These are phyloP conservation scores for Coleophora deauratella DNA, from an alignment of 2,888 invertebrate species.

Conservation along the genomic window DNA sequence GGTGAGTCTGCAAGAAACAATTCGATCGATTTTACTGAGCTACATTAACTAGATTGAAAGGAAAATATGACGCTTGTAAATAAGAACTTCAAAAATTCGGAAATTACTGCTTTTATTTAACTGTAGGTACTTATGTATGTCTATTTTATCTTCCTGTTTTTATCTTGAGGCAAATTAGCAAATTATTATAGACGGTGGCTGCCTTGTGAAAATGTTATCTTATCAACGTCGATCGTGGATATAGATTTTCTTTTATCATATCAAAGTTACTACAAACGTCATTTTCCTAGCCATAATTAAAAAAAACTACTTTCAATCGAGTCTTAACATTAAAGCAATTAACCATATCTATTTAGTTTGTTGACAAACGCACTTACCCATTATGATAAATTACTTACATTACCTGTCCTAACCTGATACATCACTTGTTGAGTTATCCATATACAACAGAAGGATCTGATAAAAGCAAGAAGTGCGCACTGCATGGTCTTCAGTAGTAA, in stretches of 20 bases:
- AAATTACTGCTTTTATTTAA: no score
- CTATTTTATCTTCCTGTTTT: no score
- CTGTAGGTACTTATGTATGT: no score
- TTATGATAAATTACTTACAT: constrained; percentile 13
- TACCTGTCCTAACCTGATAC: no score
- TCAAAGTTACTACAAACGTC: no score
- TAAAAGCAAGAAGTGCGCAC: constrained; percentile 22
- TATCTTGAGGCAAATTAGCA: no score
- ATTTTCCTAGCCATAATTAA: not conserved
- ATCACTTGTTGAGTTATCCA: not conserved
- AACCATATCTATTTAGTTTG: constrained; percentile 7
- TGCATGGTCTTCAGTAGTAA: constrained; percentile 42
- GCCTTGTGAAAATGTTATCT: no score
- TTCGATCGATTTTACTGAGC: no score
- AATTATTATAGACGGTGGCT: no score
- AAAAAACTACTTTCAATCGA: not conserved
- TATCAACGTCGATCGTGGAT: no score
- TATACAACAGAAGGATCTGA: constrained; percentile 3
- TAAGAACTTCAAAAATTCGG: not conserved
- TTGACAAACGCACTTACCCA: constrained; percentile 22
- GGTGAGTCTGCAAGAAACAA: constrained; percentile 68
- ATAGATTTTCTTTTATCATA: no score
- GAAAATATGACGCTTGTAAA: constrained; percentile 39
- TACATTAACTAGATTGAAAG: constrained; percentile 2
- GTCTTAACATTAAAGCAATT: not conserved